phyloP scores from a whole-genome alignment of 1,140 invertebrate genomes.

The Micrasema longulum region DNA sequence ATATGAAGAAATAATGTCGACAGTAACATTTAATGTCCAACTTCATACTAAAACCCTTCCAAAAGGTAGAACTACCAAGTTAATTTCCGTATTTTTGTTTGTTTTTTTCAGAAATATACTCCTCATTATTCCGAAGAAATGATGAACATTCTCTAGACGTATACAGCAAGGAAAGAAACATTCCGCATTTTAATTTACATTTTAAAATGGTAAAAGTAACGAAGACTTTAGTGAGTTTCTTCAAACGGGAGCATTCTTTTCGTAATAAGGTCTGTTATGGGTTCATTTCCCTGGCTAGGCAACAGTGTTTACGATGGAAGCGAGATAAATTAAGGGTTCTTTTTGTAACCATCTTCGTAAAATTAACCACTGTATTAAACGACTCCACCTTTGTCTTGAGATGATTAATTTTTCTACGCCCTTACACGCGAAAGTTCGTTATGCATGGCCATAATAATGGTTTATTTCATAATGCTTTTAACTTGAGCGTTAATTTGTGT shows the following conservation, averaged over 20 bases:
- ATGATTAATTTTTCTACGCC: constrained; percentile 28
- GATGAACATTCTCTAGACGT: constrained; percentile 32
- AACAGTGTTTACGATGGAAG: constrained; percentile 33
- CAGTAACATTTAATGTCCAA: no score
- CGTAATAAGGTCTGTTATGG: constrained; percentile 40
- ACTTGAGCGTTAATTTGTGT: constrained; percentile 11
- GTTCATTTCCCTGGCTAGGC: constrained; percentile 29
- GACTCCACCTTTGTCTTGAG: constrained; percentile 39
- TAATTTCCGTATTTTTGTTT: constrained; percentile 44
- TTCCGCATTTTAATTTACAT: constrained; percentile 49
- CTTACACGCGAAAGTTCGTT: not conserved
- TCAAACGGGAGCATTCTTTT: constrained; percentile 43
- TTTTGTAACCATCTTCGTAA: constrained; percentile 35
- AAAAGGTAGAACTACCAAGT: constrained; percentile 17
- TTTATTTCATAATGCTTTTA: constrained; percentile 28
- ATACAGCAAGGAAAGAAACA: constrained; percentile 23
- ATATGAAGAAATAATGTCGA: no score
- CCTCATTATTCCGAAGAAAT: constrained; percentile 38
- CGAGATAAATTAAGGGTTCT: constrained; percentile 39
- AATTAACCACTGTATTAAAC: constrained; percentile 48
- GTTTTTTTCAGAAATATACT: constrained; percentile 34
- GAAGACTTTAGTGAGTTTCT: constrained; percentile 43
- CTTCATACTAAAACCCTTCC: not conserved
- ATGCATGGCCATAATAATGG: constrained; percentile 6
- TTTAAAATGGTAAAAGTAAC: constrained; percentile 48